phyloP scores from a whole-genome alignment of 2,797 vertebrate species.

The Scolopax bukidnonensis region DNA sequence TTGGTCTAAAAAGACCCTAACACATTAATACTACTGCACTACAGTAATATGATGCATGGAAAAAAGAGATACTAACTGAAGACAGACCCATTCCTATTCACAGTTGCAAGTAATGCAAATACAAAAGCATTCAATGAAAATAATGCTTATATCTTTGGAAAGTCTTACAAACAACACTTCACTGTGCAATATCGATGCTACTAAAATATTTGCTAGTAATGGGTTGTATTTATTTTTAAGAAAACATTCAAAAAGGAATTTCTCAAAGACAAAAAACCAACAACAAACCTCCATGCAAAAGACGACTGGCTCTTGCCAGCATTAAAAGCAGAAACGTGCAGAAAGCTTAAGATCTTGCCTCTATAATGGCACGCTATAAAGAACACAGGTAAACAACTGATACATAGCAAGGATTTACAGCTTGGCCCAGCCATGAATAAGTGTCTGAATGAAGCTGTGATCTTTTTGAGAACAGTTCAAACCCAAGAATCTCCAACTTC shows the following conservation, averaged over 20 bases:
- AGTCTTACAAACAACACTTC: not conserved
- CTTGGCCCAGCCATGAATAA: not conserved
- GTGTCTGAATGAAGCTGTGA: not conserved
- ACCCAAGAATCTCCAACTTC: not conserved
- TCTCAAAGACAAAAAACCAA: not conserved
- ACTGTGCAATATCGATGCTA: fast-evolving
- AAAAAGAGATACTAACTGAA: not conserved
- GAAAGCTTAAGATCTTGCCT: not conserved
- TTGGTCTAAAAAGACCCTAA: not conserved
- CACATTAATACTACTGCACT: not conserved
- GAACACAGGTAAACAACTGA: not conserved
- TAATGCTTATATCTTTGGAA: not conserved
- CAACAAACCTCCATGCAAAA: not conserved
- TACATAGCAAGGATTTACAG: not conserved
- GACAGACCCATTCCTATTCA: not conserved
- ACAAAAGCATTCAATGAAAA: not conserved
- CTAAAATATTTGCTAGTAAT: not conserved
- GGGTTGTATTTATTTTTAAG: not conserved
- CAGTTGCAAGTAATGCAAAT: not conserved
- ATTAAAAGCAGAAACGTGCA: not conserved
- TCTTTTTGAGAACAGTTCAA: not conserved
- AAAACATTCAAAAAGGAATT: not conserved
- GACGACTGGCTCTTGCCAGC: too few relatives aligned
- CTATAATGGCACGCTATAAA: fast-evolving
- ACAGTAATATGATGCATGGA: not conserved